These are phyloP conservation scores for Scaptodrosophila lebanonensis DNA, from an alignment of 1,140 invertebrate genomes.

Conservation along the genomic window DNA sequence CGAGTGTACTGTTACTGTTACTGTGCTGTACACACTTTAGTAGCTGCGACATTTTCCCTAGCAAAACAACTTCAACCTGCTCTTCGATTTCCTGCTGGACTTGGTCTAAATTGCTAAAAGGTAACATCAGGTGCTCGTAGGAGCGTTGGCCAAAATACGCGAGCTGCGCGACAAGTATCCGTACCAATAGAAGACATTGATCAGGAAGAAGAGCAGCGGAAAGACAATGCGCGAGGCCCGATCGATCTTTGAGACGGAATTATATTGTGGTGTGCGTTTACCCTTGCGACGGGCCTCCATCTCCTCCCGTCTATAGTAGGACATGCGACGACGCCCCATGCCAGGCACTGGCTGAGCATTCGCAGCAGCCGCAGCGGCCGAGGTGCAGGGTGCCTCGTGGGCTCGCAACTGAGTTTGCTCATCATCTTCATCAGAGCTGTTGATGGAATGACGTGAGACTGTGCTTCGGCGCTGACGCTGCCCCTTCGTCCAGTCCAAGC, in stretches of 20 bases:
- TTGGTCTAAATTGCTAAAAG: conserved; percentile 77
- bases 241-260: conserved; percentile 90
- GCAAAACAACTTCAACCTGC: no score
- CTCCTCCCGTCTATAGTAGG: conserved; percentile 70
- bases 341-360: conserved; percentile 21
- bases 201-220: conserved; percentile 85
- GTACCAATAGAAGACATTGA: conserved; percentile 90
- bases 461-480: conserved; percentile 17
- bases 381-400: conserved; percentile 47
- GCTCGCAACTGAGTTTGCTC: conserved; percentile 60
- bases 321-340: conserved; percentile 62
- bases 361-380: conserved; percentile 40
- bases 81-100: conserved; percentile 65
- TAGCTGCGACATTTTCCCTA: conserved; percentile 10
- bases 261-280: conserved; percentile 82
- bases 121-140: conserved; percentile 75
- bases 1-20: neutral
- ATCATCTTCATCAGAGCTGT: conserved; percentile 54
- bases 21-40: no score
- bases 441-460: conserved; percentile 48
- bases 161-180: conserved; percentile 84
- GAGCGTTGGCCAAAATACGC: conserved; percentile 71
- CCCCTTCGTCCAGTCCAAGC: conserved; percentile 49
- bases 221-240: conserved; percentile 85
- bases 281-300: conserved; percentile 77